Evolutionary conservation across 1,140 invertebrate species (phyloP), one percentile per base, ranked within the genome.

Genomic region (Orius insidiosus): DNA sequence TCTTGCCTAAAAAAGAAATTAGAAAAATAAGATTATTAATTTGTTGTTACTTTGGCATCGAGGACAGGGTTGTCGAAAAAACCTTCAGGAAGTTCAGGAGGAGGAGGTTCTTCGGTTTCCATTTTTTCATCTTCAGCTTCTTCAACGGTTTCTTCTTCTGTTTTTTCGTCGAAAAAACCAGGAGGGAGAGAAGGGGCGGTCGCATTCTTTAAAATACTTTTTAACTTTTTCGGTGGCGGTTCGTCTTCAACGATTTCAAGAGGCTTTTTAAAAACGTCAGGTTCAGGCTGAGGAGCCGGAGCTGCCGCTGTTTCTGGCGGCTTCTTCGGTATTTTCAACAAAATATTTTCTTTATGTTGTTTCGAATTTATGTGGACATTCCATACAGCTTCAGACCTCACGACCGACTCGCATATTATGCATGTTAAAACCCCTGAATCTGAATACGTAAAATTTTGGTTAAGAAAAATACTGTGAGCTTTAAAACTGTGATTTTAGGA

Each of bases 51-150:
- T 67, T 89, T 92, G 1, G 83, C 84, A 74, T 94, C 87, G 55
- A 80, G 64, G 54, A 81, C 71, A 15, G 87, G 86, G 65, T 93
- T 84, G 74, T 95, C 90, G 68, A 95, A 96, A 61, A 96, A 96
- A 49, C 89, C 89, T 68, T 93, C 87, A 10, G 90, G 90, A 53
- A 95, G 64, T 43, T 58, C 57, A 36, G 59, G 30, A 49, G 50
- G 46, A 43, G 39, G 13, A 13, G 5, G 10, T 35, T 18, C 13
- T 32, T 46, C 45, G 36, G 47, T 53, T 45, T 58, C 53, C 32
- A 41, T 45, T 32, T 54, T 48, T 50, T 53, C 47, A 47, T 49
- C 40, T 31, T 48, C 50, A 37, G 41, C 44, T 30, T 52, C 33
- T 31, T 51, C 32, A 4, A 30, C 49, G 10, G 11, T 32, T 9